Evolutionary conservation across 2,888 invertebrate genomes (phyloP), one percentile per base, ranked within the genome.

Genomic region (Spicauda simplicius): DNA sequence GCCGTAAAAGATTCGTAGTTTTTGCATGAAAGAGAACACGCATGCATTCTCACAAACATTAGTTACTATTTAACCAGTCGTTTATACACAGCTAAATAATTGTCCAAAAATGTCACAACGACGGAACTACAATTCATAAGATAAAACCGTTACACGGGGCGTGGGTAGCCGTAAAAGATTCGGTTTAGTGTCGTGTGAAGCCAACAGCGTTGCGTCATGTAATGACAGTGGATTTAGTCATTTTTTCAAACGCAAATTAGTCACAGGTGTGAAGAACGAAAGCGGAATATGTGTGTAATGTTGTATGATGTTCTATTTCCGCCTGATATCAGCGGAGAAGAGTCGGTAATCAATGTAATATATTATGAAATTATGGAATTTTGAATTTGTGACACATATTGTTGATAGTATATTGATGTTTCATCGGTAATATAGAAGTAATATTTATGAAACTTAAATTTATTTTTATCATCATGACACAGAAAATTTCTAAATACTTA

Each of bases 191-290:
- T 60, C 60, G 55, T 45, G 60, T 66, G 66, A 66, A 60, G 30
- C 55, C 37, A 60, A 45, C 33, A 14, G n/a, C 52, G 18, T 70
- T 66, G 66, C 75, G 74, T 74, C 75, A 75, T 60, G 69, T 69
- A 61, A 68, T 75, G 69, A 71, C 67, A 71, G 69, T 71, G 50
- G 33, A 60, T 60, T 50, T 48, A 30, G 59, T 16, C 30, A n/a
- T 45, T 37, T 12, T 37, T 59, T 20, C 59, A 48, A 48, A 60
- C 30, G 25, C 18, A 30, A 50, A 60, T 60, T 50, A 60, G 59
- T 60, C 59, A 60, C 59, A 50, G 59, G 59, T 60, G 59, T 33
- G 57, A 41, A 5, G 37, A 33, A 56, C 18, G 33, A 37, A 41
- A 14, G 45, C 45, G 48, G 50, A 8, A 10, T 16, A 18, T 58